Percentiles rank a stretch among this genome's conserved stretches.
phyloP scores from a whole-genome alignment of 2,888 invertebrate genomes.

The Oscheius sp. region DNA sequence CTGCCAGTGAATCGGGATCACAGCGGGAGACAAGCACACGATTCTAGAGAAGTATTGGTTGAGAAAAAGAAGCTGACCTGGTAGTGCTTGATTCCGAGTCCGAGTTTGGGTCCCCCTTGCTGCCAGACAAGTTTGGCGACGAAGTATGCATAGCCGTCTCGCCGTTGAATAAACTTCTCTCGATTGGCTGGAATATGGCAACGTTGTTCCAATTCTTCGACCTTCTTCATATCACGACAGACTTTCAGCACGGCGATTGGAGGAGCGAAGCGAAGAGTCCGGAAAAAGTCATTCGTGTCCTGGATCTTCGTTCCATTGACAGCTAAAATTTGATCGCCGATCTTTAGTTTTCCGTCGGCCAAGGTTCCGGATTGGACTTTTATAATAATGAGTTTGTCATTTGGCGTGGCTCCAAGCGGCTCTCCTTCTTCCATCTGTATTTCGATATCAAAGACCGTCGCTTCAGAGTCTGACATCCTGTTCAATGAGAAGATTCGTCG shows the following conservation, averaged over 20 bases:
- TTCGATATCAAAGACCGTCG: conserved; percentile 48
- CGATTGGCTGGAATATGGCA: conserved; percentile 61
- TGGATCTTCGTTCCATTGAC: conserved; percentile 51
- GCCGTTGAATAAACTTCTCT: conserved; percentile 58
- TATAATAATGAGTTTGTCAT: conserved; percentile 63
- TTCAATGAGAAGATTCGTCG: too few species aligned
- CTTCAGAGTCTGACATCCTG: too few species aligned
- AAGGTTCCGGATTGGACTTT: conserved; percentile 60
- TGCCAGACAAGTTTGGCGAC: conserved; percentile 27
- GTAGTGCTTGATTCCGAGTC: conserved; percentile 63
- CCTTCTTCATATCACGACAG: conserved; percentile 38
- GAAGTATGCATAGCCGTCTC: conserved; percentile 57
- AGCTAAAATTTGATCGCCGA: conserved; percentile 61
- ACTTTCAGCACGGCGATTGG: conserved; percentile 50
- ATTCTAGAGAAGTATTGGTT: conserved; percentile 39
- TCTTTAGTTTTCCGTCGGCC: conserved; percentile 61
- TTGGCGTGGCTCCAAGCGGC: conserved; percentile 63
- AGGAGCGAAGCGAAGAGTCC: conserved; percentile 56
- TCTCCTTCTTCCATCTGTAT: conserved; percentile 66
- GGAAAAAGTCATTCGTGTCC: conserved; percentile 58
- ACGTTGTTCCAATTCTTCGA: conserved; percentile 52
- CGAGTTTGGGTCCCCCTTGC: conserved; percentile 54
- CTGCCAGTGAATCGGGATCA: conserved; percentile 23
- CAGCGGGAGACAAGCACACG: conserved; percentile 56
- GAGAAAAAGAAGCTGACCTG: conserved; percentile 47